Conservation (phyloP, 2,888 invertebrate species). For the Resseliella maxima region DNA sequence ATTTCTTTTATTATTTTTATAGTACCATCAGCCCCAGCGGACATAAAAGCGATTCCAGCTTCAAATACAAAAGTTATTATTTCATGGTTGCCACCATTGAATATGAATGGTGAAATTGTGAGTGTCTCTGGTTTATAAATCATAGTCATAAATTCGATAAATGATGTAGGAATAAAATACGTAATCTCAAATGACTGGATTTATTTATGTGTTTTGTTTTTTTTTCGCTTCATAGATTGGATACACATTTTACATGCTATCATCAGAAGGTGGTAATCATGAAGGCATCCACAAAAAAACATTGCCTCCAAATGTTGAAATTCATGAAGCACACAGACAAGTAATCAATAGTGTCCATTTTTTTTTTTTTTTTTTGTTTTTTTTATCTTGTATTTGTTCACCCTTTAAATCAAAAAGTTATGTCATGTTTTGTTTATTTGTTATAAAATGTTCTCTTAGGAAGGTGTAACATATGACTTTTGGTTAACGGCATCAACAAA, state of each 20-base stretch:
- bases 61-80: constrained; percentile 86
- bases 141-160: background rate
- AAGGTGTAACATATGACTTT: constrained; percentile 79
- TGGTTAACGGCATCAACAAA: constrained; percentile 82
- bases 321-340: constrained; percentile 76
- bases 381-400: background rate
- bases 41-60: constrained; percentile 89
- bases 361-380: background rate
- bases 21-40: constrained; percentile 91
- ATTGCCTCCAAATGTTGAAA: constrained; percentile 76
- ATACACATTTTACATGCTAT: constrained; percentile 86
- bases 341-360: background rate
- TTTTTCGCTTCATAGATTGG: constrained; percentile 67
- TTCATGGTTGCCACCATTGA: constrained; percentile 88
- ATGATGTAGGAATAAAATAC: too few species aligned
- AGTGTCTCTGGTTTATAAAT: constrained; percentile 58
- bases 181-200: too few species aligned
- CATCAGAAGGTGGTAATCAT: constrained; percentile 81
- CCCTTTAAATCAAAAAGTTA: background rate
- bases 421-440: too few species aligned
- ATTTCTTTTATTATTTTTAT: constrained; percentile 58
- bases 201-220: background rate
- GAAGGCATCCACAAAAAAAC: constrained; percentile 82
- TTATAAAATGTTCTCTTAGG: too few species aligned
- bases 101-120: constrained; percentile 85